Evolutionary conservation across 2,797 vertebrate genomes (phyloP).

Genomic region (Malurus splendens): DNA sequence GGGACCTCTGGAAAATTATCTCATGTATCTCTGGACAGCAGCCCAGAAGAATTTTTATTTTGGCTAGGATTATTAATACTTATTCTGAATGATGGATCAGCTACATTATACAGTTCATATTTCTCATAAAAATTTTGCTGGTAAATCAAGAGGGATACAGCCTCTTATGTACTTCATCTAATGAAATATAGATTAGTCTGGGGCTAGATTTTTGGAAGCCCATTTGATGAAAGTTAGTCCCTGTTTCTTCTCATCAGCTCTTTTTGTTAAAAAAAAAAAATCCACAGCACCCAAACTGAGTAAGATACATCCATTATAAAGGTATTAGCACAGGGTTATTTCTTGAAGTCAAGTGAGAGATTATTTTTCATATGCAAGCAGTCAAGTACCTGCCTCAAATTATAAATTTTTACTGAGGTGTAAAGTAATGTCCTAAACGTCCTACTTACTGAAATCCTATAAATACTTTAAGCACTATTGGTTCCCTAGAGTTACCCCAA

Average conservation of each 20-base stretch:
- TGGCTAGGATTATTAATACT: slow-evolving; percentile 14
- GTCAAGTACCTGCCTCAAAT: background rate
- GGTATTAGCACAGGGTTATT: background rate
- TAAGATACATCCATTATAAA: background rate
- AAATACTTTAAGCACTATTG: background rate
- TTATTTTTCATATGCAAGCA: background rate
- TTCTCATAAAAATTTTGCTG: slow-evolving; percentile 35
- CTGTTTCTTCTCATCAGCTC: background rate
- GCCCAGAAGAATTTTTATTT: slow-evolving; percentile 11
- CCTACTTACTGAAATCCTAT: slow-evolving; percentile 8
- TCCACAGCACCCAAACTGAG: background rate
- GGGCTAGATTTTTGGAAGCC: slow-evolving; percentile 1
- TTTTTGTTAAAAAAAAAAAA: background rate
- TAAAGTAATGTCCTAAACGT: background rate
- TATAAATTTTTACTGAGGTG: background rate
- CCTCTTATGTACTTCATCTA: background rate
- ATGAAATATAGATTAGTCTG: slow-evolving; percentile 38
- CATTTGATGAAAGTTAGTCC: background rate
- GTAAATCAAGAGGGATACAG: slow-evolving; percentile 20
- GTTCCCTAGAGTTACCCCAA: background rate
- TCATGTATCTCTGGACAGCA: background rate
- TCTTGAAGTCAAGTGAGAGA: background rate
- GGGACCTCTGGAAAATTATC: background rate
- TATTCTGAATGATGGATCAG: slow-evolving; percentile 21
- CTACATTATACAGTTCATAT: slow-evolving; percentile 15